These are phyloP conservation scores for Cetoscarus ocellatus DNA, from an alignment of 2,797 vertebrate genomes.

Conservation along the genomic window DNA sequence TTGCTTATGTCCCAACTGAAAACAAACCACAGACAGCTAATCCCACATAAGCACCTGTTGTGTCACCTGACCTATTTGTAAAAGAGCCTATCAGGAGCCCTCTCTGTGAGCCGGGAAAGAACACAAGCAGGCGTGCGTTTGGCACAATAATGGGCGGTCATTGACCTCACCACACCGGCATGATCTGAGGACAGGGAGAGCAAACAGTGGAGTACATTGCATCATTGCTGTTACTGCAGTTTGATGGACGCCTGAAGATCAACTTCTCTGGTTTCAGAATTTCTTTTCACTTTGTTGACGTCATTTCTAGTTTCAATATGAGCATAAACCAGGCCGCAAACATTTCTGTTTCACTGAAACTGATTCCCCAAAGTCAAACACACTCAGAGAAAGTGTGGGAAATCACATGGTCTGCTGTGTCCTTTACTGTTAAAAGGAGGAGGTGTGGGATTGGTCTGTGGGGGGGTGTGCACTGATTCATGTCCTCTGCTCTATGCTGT, in stretches of 20 bases:
- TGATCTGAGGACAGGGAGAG: slow-evolving; percentile 15
- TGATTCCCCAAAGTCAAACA: background rate
- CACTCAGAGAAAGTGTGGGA: background rate
- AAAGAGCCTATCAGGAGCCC: slow-evolving; percentile 55
- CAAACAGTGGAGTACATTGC: background rate
- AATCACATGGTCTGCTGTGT: slow-evolving; percentile 14
- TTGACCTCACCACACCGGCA: slow-evolving; percentile 35
- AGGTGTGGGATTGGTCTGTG: slow-evolving; percentile 56
- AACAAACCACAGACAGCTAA: slow-evolving; percentile 65
- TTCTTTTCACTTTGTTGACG: background rate
- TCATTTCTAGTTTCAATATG: background rate
- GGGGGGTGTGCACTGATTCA: slow-evolving; percentile 55
- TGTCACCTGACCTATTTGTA: slow-evolving; percentile 68
- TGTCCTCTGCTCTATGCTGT: slow-evolving; percentile 1
- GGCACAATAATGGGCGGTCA: slow-evolving; percentile 28
- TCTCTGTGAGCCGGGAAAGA: slow-evolving; percentile 49
- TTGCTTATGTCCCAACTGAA: slow-evolving; percentile 19
- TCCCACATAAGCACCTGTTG: slow-evolving; percentile 57
- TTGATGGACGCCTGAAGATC: background rate
- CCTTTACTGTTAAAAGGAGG: background rate
- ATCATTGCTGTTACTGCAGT: background rate
- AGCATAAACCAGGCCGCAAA: background rate
- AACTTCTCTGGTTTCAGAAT: background rate
- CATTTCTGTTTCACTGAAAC: background rate
- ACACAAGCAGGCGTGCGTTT: slow-evolving; percentile 37